Evolutionary conservation across 2,113 vertebrate species (phyloP), one percentile per base, ranked within the genome.

Genomic region (Spilogale gracilis): DNA sequence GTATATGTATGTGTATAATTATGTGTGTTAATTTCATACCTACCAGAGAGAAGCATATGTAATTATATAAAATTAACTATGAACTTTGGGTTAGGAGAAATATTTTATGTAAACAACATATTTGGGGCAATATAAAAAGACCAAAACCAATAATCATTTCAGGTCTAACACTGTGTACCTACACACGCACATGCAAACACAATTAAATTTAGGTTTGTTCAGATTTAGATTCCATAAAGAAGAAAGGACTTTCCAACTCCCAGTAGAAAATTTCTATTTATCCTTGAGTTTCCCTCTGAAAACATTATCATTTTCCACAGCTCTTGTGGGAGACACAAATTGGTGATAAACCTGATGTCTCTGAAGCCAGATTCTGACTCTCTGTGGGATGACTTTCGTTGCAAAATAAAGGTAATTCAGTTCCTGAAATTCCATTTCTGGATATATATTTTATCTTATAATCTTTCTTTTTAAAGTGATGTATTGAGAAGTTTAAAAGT

Each of bases 321-420:
- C 10, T 90, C 56, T 79, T 76, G 5, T 91, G 30, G 3, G 60
- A 91, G 12, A 60, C 11, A 92, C 27, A 74, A 52, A 67, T 11
- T 52, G 11, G 5, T 74, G 43, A 32, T 50, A 91, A 91, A 69
- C 2, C 9, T 45, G 18, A 27, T 52, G 17, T 52, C 14, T 87
- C 20, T 83, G 56, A 9, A 7, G 21, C 48, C 9, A 38, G 23
- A 1, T 69, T 91, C 32, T 88, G 25, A 60, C 6, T 38, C 43
- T 63, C 14, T 52, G 27, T 74, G 83, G 78, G 52, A 63, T 65
- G 11, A n/a, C 45, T 82, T 87, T 84, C 17, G 61, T 45, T 48
- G 11, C 17, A 94, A 60, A 92, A 81, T 76, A 60, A 92, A 95
- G 11, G 63, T 48, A 56, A 84, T 81, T 78, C 27, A 91, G 30